phyloP scores from a whole-genome alignment of 2,888 invertebrate species.

The Globia sparganii region DNA sequence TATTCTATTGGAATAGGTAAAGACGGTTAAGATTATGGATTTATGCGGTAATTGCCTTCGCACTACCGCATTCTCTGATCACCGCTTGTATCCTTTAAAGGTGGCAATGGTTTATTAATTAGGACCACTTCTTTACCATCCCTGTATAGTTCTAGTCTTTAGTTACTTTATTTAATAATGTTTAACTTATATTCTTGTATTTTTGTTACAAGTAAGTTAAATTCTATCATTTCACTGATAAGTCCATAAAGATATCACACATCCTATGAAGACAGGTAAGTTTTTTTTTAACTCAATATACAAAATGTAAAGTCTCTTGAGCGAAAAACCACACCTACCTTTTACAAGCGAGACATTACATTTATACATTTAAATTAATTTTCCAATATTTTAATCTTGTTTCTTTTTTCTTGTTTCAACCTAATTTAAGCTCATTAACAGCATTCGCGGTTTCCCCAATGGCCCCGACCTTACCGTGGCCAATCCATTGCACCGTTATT shows the following conservation, averaged over 20 bases:
- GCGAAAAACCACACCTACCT: neutral
- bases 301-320: too few relatives aligned
- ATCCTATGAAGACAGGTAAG: conserved; percentile 20
- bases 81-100: neutral
- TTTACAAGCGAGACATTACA: neutral
- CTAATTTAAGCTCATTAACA: conserved; percentile 61
- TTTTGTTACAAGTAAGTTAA: conserved; percentile 59
- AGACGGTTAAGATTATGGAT: conserved; percentile 22
- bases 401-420: conserved; percentile 27
- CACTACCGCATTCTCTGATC: conserved; percentile 24
- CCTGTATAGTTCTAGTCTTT: neutral
- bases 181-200: conserved; percentile 16
- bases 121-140: neutral
- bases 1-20: conserved; percentile 32
- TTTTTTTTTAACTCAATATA: neutral
- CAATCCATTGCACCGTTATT: conserved; percentile 59
- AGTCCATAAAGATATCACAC: too few relatives aligned
- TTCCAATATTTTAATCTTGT: conserved; percentile 26
- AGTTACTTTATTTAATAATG: neutral
- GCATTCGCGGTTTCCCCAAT: conserved; percentile 53
- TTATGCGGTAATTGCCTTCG: conserved; percentile 4
- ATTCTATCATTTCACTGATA: neutral
- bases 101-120: neutral
- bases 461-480: conserved; percentile 61
- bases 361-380: conserved; percentile 21